Evolutionary conservation across 2,113 vertebrate species (phyloP), one percentile per base, ranked within the genome.

Genomic region (Vidua macroura): DNA sequence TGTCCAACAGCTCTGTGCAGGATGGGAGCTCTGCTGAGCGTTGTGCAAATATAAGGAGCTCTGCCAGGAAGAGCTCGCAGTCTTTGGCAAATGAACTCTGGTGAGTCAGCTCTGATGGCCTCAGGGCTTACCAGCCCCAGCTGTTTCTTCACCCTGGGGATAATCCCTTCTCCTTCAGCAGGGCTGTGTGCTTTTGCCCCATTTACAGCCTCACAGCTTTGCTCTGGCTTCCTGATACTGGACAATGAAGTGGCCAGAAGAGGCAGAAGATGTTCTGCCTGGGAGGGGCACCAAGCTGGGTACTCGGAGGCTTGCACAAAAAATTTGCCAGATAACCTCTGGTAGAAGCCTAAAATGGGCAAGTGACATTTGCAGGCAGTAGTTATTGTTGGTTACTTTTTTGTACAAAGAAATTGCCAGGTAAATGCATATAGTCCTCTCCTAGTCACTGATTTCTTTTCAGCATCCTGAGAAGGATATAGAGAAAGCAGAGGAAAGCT

Each of bases 171-270:
- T 78, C 24, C 56, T 73, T 91, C 56, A 78, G 56, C 35, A 78
- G 68, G n/a, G 14, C 1, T 2, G 6, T n/a, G 55, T 70, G 59
- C 77, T 66, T 91, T 89, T 86, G 44, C 35, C 52, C 68, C 21
- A 1, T 77, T 83, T 86, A 25, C 63, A 62, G 22, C 20, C 63
- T 76, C 49, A 30, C 16, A 67, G 23, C 48, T 94, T 78, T 51
- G 30, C 62, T 79, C 4, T 64, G 52, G 6, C 27, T 70, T 43
- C 10, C 17, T 58, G 43, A 91, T 83, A 58, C 20, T 0, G 0
- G 24, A 43, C 48, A 11, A 13, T 30, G 67, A 48, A 60, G 43
- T 15, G 39, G 8, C 52, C 17, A 15, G 83, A 62, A 15, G 83
- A 62, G 80, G 80, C 35, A 91, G 83, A n/a, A n/a, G 18, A 21